Percentiles rank a stretch among this genome's conserved stretches.
Evolutionary conservation across 2,888 invertebrate species (phyloP).

Genomic region (Drosophila phalerata): DNA sequence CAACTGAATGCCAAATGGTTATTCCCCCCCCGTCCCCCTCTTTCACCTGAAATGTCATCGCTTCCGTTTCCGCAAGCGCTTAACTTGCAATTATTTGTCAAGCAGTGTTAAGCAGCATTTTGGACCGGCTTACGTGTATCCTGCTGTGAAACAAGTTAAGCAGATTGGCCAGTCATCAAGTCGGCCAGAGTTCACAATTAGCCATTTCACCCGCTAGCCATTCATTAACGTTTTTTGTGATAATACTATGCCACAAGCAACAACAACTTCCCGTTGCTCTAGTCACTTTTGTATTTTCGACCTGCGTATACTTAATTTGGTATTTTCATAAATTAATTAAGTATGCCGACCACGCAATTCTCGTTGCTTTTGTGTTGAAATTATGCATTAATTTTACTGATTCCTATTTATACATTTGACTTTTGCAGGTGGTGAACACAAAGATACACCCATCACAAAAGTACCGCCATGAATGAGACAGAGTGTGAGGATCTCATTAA

Average conservation of each 20-base stretch:
- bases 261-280: constrained; percentile 3
- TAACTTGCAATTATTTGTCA: constrained; percentile 50
- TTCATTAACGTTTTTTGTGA: constrained; percentile 33
- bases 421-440: constrained; percentile 84
- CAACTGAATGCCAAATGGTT: constrained; percentile 46
- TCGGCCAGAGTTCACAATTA: constrained; percentile 18
- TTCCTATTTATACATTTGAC: constrained; percentile 28
- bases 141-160: constrained; percentile 43
- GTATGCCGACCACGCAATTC: constrained; percentile 47
- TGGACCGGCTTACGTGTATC: constrained; percentile 21
- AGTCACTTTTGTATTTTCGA: background rate
- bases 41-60: constrained; percentile 25
- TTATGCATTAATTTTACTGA: constrained; percentile 29
- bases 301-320: constrained; percentile 18
- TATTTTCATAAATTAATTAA: constrained; percentile 72
- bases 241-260: constrained; percentile 4
- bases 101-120: constrained; percentile 27
- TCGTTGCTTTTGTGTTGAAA: constrained; percentile 22
- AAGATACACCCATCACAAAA: constrained; percentile 82
- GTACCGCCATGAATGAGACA: constrained; percentile 91
- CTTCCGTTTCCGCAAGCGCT: constrained; percentile 51
- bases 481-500: constrained; percentile 93
- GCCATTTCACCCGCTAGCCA: constrained; percentile 14
- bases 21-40: background rate
- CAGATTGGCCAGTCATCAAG: constrained; percentile 14